Evolutionary conservation across 2,113 vertebrate genomes (phyloP).

Genomic region (Cyphomyrus discorhynchus): DNA sequence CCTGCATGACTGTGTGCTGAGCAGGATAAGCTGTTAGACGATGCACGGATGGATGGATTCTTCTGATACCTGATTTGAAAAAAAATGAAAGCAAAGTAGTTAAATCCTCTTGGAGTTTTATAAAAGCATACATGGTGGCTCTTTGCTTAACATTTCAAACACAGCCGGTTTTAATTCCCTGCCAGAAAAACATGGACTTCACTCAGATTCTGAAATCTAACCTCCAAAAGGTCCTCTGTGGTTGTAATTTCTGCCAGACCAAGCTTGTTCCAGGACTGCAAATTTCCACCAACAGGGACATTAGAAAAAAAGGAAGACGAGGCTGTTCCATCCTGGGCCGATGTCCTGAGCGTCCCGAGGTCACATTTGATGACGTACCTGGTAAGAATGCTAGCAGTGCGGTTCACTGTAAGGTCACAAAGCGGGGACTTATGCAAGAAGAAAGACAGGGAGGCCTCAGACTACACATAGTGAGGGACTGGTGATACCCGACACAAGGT

Average conservation of each 20-base stretch:
- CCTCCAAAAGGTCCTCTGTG: not conserved
- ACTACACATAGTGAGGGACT: not conserved
- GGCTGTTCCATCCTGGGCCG: not conserved
- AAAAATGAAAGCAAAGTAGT: not conserved
- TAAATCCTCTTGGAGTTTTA: not conserved
- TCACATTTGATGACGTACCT: not conserved
- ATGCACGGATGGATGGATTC: not conserved
- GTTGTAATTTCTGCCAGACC: conserved; percentile 4
- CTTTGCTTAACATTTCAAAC: conserved; percentile 6
- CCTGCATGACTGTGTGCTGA: not conserved
- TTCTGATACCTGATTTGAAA: not conserved
- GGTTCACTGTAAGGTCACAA: not conserved
- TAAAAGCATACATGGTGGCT: not conserved
- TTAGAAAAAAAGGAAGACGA: not conserved
- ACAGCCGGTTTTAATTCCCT: not conserved
- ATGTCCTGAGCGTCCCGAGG: not conserved
- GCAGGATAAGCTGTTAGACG: not conserved
- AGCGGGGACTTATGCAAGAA: not conserved
- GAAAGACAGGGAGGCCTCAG: not conserved
- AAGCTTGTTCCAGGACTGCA: conserved; percentile 2
- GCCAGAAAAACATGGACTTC: not conserved
- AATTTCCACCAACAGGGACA: not conserved
- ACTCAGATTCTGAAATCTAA: not conserved
- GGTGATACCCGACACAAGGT: not conserved
- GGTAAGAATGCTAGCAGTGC: not conserved